Conservation (phyloP, 92 coral and sea anemone species). For the Muricea muricata region DNA sequence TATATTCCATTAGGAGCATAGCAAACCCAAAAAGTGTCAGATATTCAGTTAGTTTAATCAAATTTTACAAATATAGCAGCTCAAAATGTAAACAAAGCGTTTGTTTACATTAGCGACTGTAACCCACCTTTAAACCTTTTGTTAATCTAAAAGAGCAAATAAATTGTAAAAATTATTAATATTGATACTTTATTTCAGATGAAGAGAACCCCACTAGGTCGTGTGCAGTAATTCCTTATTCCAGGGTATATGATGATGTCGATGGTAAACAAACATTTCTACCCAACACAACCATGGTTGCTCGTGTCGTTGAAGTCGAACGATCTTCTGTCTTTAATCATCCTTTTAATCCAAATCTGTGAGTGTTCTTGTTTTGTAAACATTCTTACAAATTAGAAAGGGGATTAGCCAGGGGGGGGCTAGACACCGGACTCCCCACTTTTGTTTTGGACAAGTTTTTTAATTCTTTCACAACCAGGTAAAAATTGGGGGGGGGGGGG, state of each 20-base stretch:
- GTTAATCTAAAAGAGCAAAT: not conserved
- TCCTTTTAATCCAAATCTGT: constrained; percentile 96
- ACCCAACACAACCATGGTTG: constrained; percentile 69
- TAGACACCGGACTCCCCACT: not conserved
- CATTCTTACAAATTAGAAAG: not conserved
- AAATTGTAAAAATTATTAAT: not conserved
- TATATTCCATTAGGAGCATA: too few species aligned
- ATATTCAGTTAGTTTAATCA: too few species aligned
- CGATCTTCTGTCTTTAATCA: constrained; percentile 71
- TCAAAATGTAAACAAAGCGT: too few species aligned
- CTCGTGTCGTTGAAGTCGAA: constrained; percentile 82
- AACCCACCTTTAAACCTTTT: not conserved
- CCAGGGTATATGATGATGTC: not conserved
- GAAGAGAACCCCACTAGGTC: constrained; percentile 1
- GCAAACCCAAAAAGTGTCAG: too few species aligned
- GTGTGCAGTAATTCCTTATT: not conserved
- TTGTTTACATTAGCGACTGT: too few species aligned
- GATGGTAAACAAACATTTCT: constrained; percentile 52
- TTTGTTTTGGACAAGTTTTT: too few species aligned
- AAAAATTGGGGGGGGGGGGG: too few species aligned
- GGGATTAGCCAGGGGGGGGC: too few species aligned
- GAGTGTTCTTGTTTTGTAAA: constrained; percentile 24
- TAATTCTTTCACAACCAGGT: too few species aligned
- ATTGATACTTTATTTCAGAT: not conserved
- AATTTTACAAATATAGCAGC: too few species aligned